Percentiles rank a stretch among this genome's conserved stretches.
phyloP scores from a whole-genome alignment of 2,888 invertebrate species.

The Agelastica alni region DNA sequence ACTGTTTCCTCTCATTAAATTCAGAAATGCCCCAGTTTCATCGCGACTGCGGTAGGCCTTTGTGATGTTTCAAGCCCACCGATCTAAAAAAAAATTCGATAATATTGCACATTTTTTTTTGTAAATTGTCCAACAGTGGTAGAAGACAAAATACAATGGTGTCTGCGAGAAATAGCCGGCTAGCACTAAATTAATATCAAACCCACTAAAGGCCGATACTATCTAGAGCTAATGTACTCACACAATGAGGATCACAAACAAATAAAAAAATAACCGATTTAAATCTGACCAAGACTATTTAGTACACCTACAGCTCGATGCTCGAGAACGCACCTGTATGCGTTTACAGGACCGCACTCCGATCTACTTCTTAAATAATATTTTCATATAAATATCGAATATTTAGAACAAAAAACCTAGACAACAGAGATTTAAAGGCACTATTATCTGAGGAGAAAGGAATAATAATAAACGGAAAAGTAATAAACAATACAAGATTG shows the following conservation, averaged over 20 bases:
- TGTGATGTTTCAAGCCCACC: conserved; percentile 5
- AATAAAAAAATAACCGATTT: conserved; percentile 54
- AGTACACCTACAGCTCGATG: conserved; percentile 54
- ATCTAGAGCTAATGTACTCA: conserved; percentile 57
- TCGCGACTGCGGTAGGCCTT: conserved; percentile 24
- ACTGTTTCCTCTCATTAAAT: not conserved
- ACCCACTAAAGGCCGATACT: conserved; percentile 52
- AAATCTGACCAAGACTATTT: conserved; percentile 56
- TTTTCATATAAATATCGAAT: too few relatives aligned
- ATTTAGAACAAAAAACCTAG: too few relatives aligned
- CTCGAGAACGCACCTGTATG: conserved; percentile 25
- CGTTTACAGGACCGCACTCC: conserved; percentile 17
- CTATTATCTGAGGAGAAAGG: too few relatives aligned
- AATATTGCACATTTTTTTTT: conserved; percentile 27
- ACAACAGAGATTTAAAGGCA: too few relatives aligned
- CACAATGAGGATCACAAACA: conserved; percentile 55
- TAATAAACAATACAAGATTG: too few relatives aligned
- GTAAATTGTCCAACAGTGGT: conserved; percentile 30
- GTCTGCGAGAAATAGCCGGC: conserved; percentile 48
- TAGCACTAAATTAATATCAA: conserved; percentile 55
- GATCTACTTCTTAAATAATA: too few relatives aligned
- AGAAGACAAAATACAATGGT: conserved; percentile 39
- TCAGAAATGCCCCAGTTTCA: conserved; percentile 15
- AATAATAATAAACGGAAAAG: too few relatives aligned
- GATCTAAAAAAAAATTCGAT: conserved; percentile 20